Evolutionary conservation across 2,797 vertebrate genomes (phyloP).

Genomic region (Emys orbicularis): DNA sequence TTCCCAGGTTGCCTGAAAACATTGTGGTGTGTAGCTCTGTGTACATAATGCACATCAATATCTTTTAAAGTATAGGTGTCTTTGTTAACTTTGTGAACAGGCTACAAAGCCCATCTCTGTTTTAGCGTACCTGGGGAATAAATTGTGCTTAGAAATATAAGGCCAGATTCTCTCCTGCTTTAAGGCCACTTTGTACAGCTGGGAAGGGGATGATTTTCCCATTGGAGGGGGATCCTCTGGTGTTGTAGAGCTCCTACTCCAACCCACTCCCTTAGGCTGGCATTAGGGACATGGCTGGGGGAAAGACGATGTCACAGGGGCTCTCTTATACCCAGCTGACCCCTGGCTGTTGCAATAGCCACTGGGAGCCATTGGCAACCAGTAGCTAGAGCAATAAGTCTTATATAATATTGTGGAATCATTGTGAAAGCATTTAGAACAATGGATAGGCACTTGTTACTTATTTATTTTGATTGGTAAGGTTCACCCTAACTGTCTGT

Average conservation of each 20-base stretch:
- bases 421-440: background rate
- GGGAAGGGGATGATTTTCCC: background rate
- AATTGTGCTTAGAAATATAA: background rate
- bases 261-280: background rate
- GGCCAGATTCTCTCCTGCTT: background rate
- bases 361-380: background rate
- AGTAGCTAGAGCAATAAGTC: background rate
- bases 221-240: background rate
- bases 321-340: background rate
- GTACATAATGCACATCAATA: too few relatives aligned
- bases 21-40: too few relatives aligned
- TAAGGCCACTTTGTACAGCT: background rate
- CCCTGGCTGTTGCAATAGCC: background rate
- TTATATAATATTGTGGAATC: rapidly evolving
- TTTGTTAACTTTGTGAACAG: background rate
- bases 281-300: background rate
- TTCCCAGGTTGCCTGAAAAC: too few relatives aligned
- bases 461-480: rapidly evolving
- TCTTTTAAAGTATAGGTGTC: too few relatives aligned
- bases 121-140: background rate
- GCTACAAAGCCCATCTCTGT: background rate
- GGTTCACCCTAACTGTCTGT: background rate
- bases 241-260: background rate
- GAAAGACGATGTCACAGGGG: background rate
- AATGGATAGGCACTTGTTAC: background rate